These are phyloP conservation scores for Sinelater perroti DNA, from an alignment of 2,888 invertebrate species.

Conservation along the genomic window DNA sequence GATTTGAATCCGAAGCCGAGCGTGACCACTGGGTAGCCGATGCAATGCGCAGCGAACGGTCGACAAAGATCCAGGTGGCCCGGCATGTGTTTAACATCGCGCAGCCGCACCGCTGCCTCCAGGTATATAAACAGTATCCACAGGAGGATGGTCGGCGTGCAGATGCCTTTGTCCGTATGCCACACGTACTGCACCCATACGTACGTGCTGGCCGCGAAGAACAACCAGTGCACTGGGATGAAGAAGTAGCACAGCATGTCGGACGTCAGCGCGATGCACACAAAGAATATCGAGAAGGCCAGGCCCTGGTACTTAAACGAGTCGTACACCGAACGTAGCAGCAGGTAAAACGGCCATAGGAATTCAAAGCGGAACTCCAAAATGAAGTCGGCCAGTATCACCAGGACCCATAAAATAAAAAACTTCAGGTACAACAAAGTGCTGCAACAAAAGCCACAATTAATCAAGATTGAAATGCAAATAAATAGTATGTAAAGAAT, in stretches of 20 bases:
- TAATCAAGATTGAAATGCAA: too few species aligned
- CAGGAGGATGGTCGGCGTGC: conserved; percentile 91
- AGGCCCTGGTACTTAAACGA: conserved; percentile 98
- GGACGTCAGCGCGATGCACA: conserved; percentile 96
- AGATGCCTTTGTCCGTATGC: conserved; percentile 95
- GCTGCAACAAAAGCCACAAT: conserved; percentile 77
- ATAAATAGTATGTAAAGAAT: too few species aligned
- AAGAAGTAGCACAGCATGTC: conserved; percentile 99
- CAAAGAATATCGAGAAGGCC: conserved; percentile 97
- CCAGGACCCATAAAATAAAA: conserved; percentile 92
- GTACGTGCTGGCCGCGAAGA: conserved; percentile 97
- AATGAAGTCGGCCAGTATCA: conserved; percentile 95
- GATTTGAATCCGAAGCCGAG: conserved; percentile 96
- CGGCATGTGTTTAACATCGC: conserved; percentile 83
- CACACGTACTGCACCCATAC: conserved; percentile 99
- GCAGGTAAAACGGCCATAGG: conserved; percentile 98
- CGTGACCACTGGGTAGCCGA: conserved; percentile 90
- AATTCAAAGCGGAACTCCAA: conserved; percentile 99
- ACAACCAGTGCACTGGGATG: conserved; percentile 97
- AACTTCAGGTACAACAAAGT: conserved; percentile 95
- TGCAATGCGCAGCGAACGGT: conserved; percentile 95
- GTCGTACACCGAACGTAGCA: conserved; percentile 94
- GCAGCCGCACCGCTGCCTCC: conserved; percentile 88
- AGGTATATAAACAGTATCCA: conserved; percentile 95
- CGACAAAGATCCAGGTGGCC: conserved; percentile 89